A percentile compares a stretch with the other conserved stretches of the same genome.
phyloP scores from a whole-genome alignment of 2,113 vertebrate species.

The Semicossyphus pulcher region DNA sequence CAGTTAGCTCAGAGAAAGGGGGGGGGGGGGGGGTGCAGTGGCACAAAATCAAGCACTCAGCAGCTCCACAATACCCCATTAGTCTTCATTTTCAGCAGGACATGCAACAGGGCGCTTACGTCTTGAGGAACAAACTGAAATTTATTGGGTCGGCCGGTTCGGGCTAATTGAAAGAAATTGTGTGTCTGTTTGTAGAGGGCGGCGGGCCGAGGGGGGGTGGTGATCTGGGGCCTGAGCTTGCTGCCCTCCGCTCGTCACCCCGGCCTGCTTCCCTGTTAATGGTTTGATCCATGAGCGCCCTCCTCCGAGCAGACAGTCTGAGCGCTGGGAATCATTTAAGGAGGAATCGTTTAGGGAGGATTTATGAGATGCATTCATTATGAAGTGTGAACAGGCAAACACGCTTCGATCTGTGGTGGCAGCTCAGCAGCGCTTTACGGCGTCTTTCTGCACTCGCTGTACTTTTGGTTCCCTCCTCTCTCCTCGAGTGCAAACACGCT shows the following conservation, averaged over 20 bases:
- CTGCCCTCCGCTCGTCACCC: constrained; percentile 56
- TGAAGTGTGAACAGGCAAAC: constrained; percentile 65
- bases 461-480: constrained; percentile 40
- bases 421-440: constrained; percentile 42
- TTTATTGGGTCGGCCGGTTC: constrained; percentile 81
- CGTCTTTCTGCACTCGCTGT: constrained; percentile 38
- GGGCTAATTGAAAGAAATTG: constrained; percentile 89
- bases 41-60: constrained; percentile 81
- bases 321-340: constrained; percentile 75
- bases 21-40: constrained; percentile 25
- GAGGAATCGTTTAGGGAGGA: constrained; percentile 75
- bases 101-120: constrained; percentile 81
- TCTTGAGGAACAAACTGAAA: constrained; percentile 85
- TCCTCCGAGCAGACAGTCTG: constrained; percentile 69
- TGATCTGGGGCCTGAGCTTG: constrained; percentile 60
- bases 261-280: constrained; percentile 63
- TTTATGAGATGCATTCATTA: constrained; percentile 75
- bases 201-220: constrained; percentile 41
- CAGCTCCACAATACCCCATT: constrained; percentile 80
- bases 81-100: constrained; percentile 85
- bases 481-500: constrained; percentile 17
- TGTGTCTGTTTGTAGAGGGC: constrained; percentile 80
- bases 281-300: constrained; percentile 78
- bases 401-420: constrained; percentile 59
- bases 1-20: constrained; percentile 60